phyloP scores from a whole-genome alignment of 2,888 invertebrate genomes.

The Lypha dubia region DNA sequence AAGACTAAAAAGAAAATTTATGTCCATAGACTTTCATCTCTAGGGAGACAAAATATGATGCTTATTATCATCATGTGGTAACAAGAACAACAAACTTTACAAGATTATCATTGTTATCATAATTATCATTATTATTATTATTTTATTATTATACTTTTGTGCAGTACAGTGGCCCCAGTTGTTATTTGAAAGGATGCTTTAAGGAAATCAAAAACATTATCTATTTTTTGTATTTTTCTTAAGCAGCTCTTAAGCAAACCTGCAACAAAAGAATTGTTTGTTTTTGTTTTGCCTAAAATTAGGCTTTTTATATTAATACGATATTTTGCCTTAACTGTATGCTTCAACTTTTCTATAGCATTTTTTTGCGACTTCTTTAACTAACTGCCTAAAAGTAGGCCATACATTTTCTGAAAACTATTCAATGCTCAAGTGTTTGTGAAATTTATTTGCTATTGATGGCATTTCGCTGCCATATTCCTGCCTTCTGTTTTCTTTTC shows the following conservation, averaged over 20 bases:
- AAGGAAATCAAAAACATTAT: background rate
- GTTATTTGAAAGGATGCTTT: background rate
- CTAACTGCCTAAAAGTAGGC: conserved; percentile 43
- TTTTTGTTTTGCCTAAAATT: background rate
- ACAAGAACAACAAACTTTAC: background rate
- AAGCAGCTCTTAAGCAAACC: background rate
- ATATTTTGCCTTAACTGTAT: background rate
- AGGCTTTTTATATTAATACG: conserved; percentile 10
- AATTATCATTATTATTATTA: background rate
- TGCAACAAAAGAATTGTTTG: background rate
- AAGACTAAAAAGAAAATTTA: conserved; percentile 42
- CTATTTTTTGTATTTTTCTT: background rate
- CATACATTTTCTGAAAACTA: conserved; percentile 33
- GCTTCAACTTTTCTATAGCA: background rate
- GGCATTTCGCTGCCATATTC: background rate
- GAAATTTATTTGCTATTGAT: conserved; percentile 48
- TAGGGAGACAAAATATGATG: conserved; percentile 57
- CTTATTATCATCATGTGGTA: conserved; percentile 50
- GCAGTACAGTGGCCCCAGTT: background rate
- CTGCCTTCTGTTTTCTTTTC: background rate
- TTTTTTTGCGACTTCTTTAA: background rate
- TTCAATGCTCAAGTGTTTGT: conserved; percentile 47
- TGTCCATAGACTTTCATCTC: conserved; percentile 48
- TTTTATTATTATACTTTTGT: background rate
- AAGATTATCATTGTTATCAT: conserved; percentile 10